A percentile compares a stretch with the other conserved stretches of the same genome.
These are phyloP conservation scores for Yponomeuta cagnagella DNA, from an alignment of 2,888 invertebrate genomes.

Conservation along the genomic window DNA sequence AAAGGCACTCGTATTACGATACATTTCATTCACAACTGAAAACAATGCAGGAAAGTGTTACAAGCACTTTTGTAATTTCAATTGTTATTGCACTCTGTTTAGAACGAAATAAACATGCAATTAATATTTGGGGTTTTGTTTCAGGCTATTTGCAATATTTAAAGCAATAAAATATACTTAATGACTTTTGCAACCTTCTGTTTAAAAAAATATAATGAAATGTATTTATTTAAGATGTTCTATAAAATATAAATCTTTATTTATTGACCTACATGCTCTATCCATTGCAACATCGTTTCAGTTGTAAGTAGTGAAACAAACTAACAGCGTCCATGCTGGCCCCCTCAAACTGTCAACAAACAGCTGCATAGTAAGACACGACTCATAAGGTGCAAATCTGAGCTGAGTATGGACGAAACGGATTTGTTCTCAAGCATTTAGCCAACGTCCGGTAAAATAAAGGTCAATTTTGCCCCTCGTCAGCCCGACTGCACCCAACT, in stretches of 20 bases:
- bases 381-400: slow-evolving; percentile 2
- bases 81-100: no score
- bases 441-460: background rate
- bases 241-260: no score
- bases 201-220: no score
- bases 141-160: no score
- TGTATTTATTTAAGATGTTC: no score
- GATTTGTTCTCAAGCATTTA: background rate
- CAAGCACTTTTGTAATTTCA: slow-evolving; percentile 1
- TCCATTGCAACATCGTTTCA: background rate
- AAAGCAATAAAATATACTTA: no score
- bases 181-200: no score
- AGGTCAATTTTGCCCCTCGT: background rate
- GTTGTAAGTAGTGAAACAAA: slow-evolving; percentile 22
- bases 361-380: slow-evolving; percentile 39
- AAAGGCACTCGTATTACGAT: slow-evolving; percentile 34
- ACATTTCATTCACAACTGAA: slow-evolving; percentile 7
- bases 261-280: no score
- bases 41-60: slow-evolving; percentile 7
- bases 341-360: slow-evolving; percentile 48
- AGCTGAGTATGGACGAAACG: background rate
- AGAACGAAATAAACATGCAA: no score
- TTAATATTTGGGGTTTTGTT: no score
- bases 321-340: slow-evolving; percentile 39
- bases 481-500: slow-evolving; percentile 13